These are phyloP conservation scores for Porites australiensis DNA, from an alignment of 64 coral and sea anemone genomes.

Conservation along the genomic window DNA sequence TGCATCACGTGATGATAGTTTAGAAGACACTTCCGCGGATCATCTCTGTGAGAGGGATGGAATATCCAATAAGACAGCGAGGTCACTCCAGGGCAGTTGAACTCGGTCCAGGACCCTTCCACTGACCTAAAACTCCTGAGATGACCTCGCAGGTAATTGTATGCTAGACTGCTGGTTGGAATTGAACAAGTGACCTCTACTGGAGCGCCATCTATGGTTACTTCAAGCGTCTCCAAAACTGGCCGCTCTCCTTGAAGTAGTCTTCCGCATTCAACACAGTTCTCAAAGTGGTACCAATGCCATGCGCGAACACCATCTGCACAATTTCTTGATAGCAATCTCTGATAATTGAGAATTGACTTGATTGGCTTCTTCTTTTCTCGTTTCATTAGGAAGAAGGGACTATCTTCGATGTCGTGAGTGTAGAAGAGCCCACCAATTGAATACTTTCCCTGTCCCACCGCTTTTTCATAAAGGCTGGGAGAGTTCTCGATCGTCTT, in stretches of 20 bases:
- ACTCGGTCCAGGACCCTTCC: not conserved
- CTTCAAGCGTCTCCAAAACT: not conserved
- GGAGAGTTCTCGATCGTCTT: constrained; percentile 52
- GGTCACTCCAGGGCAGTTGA: no score
- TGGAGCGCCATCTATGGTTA: not conserved
- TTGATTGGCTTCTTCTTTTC: not conserved
- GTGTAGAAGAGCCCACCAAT: constrained; percentile 32
- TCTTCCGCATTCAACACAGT: constrained; percentile 28
- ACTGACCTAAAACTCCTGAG: not conserved
- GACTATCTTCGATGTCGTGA: constrained; percentile 23
- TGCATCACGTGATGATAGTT: constrained; percentile 60
- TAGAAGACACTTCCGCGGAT: constrained; percentile 35
- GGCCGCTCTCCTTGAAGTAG: constrained; percentile 14
- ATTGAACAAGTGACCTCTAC: constrained; percentile 21
- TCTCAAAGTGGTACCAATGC: constrained; percentile 31
- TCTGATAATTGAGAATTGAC: not conserved
- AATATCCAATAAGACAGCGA: constrained; percentile 34
- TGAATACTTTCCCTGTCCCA: constrained; percentile 37
- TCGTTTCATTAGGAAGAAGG: not conserved
- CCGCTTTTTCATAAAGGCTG: constrained; percentile 48
- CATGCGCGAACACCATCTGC: constrained; percentile 15
- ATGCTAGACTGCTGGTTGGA: not conserved
- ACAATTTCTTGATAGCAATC: not conserved
- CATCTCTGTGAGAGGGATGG: constrained; percentile 44
- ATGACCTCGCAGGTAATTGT: not conserved